A percentile compares a stretch with the other conserved stretches of the same genome.
phyloP scores from a whole-genome alignment of 2,888 invertebrate genomes.

The Andrena fulva region DNA sequence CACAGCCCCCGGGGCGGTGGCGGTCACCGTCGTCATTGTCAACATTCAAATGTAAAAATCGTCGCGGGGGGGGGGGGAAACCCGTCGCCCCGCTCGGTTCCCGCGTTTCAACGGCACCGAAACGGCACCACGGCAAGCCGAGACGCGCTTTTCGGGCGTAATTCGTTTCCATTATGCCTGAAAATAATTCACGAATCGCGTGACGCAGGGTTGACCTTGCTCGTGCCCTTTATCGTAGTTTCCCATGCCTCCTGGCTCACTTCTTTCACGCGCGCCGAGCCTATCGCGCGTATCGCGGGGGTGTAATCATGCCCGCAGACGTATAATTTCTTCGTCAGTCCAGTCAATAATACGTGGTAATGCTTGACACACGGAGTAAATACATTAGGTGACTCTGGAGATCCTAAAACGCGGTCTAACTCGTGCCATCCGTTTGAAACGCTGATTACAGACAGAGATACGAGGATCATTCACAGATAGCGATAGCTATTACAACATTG shows the following conservation, averaged over 20 bases:
- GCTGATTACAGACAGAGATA: too few species aligned
- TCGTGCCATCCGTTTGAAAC: background rate
- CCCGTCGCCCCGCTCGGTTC: background rate
- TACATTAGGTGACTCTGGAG: background rate
- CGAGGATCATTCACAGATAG: too few species aligned
- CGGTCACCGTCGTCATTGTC: constrained; percentile 65
- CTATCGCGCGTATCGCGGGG: constrained; percentile 15
- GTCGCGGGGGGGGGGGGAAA: constrained; percentile 17
- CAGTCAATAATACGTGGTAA: constrained; percentile 28
- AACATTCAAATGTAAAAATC: constrained; percentile 73
- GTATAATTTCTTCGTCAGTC: constrained; percentile 34
- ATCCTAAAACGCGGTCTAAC: constrained; percentile 10
- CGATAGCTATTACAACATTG: too few species aligned
- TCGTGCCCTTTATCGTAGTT: constrained; percentile 32
- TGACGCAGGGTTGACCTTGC: constrained; percentile 32
- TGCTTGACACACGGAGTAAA: constrained; percentile 18
- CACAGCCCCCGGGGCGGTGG: constrained; percentile 73
- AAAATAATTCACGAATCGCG: constrained; percentile 58
- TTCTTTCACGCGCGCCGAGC: background rate
- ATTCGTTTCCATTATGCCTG: constrained; percentile 27
- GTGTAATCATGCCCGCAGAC: background rate
- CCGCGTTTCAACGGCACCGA: constrained; percentile 29
- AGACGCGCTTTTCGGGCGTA: constrained; percentile 14
- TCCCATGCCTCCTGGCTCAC: constrained; percentile 11
- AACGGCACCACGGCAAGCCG: constrained; percentile 22